Percentiles rank a stretch among this genome's conserved stretches.
Evolutionary conservation across 2,113 vertebrate species (phyloP).

Genomic region (Gadus chalcogrammus): DNA sequence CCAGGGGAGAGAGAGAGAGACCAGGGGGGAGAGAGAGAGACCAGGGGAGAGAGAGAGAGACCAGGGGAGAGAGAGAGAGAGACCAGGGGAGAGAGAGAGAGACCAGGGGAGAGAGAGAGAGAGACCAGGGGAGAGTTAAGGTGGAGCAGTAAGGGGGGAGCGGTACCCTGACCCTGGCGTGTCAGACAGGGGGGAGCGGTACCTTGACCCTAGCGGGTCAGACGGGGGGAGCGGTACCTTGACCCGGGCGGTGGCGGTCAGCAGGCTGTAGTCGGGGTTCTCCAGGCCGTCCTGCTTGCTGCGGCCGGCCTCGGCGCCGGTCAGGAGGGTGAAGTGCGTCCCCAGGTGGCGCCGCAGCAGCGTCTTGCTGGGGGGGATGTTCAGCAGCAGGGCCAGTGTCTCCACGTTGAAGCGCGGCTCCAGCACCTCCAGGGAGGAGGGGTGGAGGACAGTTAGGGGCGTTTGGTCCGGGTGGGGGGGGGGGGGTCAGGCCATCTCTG

Average conservation of each 20-base stretch:
- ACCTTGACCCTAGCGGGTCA: too few species aligned
- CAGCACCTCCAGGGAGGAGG: slow-evolving; percentile 75
- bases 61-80: slow-evolving; percentile 3
- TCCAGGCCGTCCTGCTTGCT: slow-evolving; percentile 91
- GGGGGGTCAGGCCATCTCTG: too few species aligned
- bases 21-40: too few species aligned
- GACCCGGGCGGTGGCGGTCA: slow-evolving; percentile 94
- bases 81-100: too few species aligned
- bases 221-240: slow-evolving; percentile 72
- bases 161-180: too few species aligned
- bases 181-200: too few species aligned
- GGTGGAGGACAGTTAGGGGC: not conserved
- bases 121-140: too few species aligned
- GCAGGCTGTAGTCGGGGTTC: slow-evolving; percentile 83
- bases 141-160: too few species aligned
- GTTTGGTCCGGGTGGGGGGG: too few species aligned
- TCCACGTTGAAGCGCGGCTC: slow-evolving; percentile 97
- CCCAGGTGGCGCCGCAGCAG: slow-evolving; percentile 91
- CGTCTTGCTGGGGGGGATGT: slow-evolving; percentile 94
- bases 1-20: too few species aligned
- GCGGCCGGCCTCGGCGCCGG: slow-evolving; percentile 86
- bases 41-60: too few species aligned
- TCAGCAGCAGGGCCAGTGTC: slow-evolving; percentile 91
- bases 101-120: too few species aligned
- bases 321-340: slow-evolving; percentile 91